These are phyloP conservation scores for Craterocephalus amniculus DNA, from an alignment of 2,797 vertebrate species.

Conservation along the genomic window DNA sequence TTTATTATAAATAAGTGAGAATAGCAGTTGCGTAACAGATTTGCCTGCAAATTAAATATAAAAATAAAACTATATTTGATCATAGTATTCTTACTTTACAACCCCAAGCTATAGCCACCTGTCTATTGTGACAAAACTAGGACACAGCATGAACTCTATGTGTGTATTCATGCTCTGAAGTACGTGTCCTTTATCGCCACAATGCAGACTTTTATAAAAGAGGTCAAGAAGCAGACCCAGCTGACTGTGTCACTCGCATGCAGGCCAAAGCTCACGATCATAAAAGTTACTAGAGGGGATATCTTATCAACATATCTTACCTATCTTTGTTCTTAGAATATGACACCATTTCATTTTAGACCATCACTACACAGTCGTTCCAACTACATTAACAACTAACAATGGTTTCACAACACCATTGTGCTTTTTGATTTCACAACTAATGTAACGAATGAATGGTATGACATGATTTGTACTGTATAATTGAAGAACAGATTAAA, in stretches of 20 bases:
- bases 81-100: neutral
- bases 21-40: neutral
- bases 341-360: neutral
- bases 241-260: slow-evolving; percentile 12
- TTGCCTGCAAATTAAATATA: neutral
- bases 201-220: slow-evolving; percentile 3
- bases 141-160: neutral
- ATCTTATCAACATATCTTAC: slow-evolving; percentile 12
- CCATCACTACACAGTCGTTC: neutral
- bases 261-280: slow-evolving; percentile 37
- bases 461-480: neutral
- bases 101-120: neutral
- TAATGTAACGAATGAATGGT: neutral
- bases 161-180: neutral
- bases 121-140: neutral
- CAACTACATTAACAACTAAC: neutral
- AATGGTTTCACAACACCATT: neutral
- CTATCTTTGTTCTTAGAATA: neutral
- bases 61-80: neutral
- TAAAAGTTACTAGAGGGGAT: slow-evolving; percentile 19
- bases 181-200: neutral
- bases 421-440: neutral
- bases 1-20: neutral
- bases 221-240: slow-evolving; percentile 6
- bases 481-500: neutral